Evolutionary conservation across 2,888 invertebrate species (phyloP).

Genomic region (Ormia ochracea): DNA sequence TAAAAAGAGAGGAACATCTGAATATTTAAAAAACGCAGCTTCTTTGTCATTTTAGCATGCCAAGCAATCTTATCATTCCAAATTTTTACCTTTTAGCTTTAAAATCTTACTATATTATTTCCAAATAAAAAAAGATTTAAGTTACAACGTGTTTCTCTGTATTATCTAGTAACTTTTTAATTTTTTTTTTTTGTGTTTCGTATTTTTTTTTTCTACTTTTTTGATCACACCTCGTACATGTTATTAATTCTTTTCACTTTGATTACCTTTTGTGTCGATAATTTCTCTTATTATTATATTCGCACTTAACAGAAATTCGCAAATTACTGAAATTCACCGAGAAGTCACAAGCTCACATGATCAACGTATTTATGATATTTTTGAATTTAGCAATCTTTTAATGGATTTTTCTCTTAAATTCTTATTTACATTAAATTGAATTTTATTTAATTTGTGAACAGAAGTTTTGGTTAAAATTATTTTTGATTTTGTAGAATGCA

Average conservation of each 20-base stretch:
- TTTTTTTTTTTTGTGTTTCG: no score
- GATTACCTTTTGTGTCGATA: constrained; percentile 1
- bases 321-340: neutral
- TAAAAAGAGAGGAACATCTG: no score
- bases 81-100: no score
- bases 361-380: constrained; percentile 27
- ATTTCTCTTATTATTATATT: neutral
- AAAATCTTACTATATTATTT: no score
- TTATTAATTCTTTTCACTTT: neutral
- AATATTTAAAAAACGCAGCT: no score
- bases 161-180: no score
- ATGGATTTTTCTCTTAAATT: constrained; percentile 36
- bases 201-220: neutral
- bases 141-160: no score
- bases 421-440: constrained; percentile 25
- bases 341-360: neutral
- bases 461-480: neutral
- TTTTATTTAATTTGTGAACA: constrained; percentile 14
- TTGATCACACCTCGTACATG: neutral
- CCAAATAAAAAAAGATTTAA: no score
- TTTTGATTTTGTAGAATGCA: constrained; percentile 22
- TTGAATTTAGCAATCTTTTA: constrained; percentile 38
- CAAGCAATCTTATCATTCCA: no score
- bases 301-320: constrained; percentile 11
- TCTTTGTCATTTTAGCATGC: no score